These are phyloP conservation scores for Celastrina argiolus DNA, from an alignment of 2,888 invertebrate species.

Conservation along the genomic window DNA sequence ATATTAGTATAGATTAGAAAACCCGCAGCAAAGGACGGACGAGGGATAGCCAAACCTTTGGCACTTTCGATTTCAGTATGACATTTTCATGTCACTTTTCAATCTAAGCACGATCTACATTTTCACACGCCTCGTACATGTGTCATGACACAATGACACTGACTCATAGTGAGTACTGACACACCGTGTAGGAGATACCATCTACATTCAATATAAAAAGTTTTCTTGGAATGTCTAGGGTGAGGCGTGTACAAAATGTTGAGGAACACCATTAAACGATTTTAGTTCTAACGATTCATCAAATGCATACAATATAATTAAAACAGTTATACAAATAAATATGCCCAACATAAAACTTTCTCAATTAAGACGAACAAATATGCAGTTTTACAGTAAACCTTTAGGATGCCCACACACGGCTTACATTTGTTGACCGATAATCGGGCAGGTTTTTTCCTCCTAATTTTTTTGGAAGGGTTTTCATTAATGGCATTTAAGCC, in stretches of 20 bases:
- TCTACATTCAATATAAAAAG: background rate
- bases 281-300: no score
- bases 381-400: background rate
- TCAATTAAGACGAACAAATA: background rate
- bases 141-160: background rate
- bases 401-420: no score
- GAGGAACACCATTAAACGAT: no score
- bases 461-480: no score
- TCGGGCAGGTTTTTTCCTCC: no score
- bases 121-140: background rate
- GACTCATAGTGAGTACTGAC: background rate
- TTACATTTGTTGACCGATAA: no score
- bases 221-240: background rate
- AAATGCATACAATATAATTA: no score
- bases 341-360: background rate
- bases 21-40: no score
- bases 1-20: no score
- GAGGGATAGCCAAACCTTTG: no score
- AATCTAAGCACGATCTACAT: background rate
- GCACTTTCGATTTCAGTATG: background rate
- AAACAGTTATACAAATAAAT: no score
- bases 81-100: slow-evolving; percentile 5
- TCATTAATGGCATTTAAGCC: no score
- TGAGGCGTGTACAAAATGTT: background rate
- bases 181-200: background rate